Evolutionary conservation across 2,888 invertebrate species (phyloP).

Genomic region (Anarsia innoxiella): DNA sequence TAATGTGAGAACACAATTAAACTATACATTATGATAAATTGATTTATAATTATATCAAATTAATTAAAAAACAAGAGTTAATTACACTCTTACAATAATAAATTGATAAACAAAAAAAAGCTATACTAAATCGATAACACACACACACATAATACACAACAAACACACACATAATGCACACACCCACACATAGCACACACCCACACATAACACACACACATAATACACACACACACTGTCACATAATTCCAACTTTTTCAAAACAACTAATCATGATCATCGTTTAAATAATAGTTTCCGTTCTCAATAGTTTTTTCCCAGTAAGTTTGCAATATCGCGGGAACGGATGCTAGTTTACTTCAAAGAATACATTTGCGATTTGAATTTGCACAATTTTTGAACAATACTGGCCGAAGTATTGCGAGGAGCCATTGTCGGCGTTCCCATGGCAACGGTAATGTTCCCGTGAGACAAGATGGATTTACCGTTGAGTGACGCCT

Average conservation of each 20-base stretch:
- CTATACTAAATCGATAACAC: too few relatives aligned
- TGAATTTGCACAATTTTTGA: conserved; percentile 28
- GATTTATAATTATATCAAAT: too few relatives aligned
- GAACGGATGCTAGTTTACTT: conserved; percentile 9
- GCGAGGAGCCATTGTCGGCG: conserved; percentile 29
- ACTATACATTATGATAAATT: too few relatives aligned
- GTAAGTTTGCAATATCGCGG: conserved; percentile 20
- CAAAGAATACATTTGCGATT: conserved; percentile 4
- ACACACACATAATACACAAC: too few relatives aligned
- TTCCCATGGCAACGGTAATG: conserved; percentile 13
- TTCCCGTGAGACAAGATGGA: conserved; percentile 14
- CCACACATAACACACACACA: too few relatives aligned
- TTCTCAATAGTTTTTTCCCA: conserved; percentile 8
- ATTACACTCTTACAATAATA: too few relatives aligned
- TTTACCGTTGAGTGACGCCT: conserved; percentile 4
- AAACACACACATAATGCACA: too few relatives aligned
- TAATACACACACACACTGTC: too few relatives aligned
- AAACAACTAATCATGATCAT: conserved; percentile 2
- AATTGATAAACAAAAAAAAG: too few relatives aligned
- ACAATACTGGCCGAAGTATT: conserved; percentile 29
- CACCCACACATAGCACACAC: too few relatives aligned
- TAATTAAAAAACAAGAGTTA: too few relatives aligned
- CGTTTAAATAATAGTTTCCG: conserved; percentile 11
- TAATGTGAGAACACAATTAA: too few relatives aligned
- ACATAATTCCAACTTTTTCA: conserved; percentile 2